Conservation (phyloP, 2,113 vertebrate genomes). For the Hylia prasina region DNA sequence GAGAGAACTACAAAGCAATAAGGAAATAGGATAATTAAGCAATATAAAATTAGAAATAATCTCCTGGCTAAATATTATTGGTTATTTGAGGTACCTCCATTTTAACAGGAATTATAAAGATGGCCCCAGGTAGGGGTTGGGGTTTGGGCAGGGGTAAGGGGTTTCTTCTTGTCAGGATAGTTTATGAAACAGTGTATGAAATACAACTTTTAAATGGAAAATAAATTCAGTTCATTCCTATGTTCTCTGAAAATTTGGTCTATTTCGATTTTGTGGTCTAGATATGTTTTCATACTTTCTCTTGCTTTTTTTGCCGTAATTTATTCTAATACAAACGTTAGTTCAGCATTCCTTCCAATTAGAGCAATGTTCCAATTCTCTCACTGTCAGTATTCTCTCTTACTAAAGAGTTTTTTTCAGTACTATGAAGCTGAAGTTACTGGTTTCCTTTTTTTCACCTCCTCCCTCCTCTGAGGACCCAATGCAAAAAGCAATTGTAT, state of each 20-base stretch:
- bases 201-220: neutral
- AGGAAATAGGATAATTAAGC: neutral
- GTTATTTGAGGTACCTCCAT: neutral
- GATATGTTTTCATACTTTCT: neutral
- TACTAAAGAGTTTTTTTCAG: neutral
- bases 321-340: slow-evolving; percentile 31
- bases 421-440: neutral
- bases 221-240: neutral
- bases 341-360: slow-evolving; percentile 19
- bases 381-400: neutral
- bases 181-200: neutral
- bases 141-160: neutral
- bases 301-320: neutral
- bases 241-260: neutral
- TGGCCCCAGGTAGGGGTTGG: neutral
- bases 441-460: neutral
- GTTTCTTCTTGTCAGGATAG: neutral
- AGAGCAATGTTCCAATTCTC: neutral
- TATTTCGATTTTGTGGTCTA: neutral
- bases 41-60: neutral
- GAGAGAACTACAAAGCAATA: neutral
- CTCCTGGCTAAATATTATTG: neutral
- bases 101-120: neutral
- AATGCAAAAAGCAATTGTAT: neutral
- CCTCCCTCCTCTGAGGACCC: neutral